phyloP scores from a whole-genome alignment of 2,888 invertebrate genomes.

The Melieria crassipennis region DNA sequence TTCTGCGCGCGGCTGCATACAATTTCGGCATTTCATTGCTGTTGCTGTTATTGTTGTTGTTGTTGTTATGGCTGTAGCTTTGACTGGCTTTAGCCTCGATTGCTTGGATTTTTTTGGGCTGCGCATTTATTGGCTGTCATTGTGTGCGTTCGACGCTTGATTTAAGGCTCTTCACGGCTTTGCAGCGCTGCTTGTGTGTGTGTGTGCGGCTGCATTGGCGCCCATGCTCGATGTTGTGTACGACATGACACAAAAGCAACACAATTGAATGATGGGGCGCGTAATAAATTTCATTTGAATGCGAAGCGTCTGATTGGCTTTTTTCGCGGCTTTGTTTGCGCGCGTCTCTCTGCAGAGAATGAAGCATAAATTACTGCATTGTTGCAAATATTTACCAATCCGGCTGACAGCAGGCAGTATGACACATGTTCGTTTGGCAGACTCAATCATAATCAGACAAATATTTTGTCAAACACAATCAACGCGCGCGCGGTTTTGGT shows the following conservation, averaged over 20 bases:
- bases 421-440: too few relatives aligned
- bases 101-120: not conserved
- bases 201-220: slow-evolving; percentile 11
- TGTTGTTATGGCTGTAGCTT: not conserved
- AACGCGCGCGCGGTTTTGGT: too few relatives aligned
- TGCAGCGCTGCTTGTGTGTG: not conserved
- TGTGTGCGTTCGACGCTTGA: slow-evolving; percentile 1
- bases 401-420: not conserved
- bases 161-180: not conserved
- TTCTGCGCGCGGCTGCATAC: slow-evolving; percentile 4
- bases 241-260: slow-evolving; percentile 47
- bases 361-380: not conserved
- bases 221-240: slow-evolving; percentile 36
- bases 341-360: not conserved
- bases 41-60: not conserved
- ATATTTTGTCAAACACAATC: too few relatives aligned
- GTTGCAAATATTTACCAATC: not conserved
- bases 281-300: slow-evolving; percentile 26
- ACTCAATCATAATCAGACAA: too few relatives aligned
- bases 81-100: not conserved
- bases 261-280: slow-evolving; percentile 31
- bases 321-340: not conserved
- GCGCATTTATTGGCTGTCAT: slow-evolving; percentile 2
- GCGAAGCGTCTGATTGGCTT: not conserved
- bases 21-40: slow-evolving; percentile 12